Percentiles rank a stretch among this genome's conserved stretches.
Evolutionary conservation across 2,113 vertebrate species (phyloP).

Genomic region (Xiphorhynchus elegans): DNA sequence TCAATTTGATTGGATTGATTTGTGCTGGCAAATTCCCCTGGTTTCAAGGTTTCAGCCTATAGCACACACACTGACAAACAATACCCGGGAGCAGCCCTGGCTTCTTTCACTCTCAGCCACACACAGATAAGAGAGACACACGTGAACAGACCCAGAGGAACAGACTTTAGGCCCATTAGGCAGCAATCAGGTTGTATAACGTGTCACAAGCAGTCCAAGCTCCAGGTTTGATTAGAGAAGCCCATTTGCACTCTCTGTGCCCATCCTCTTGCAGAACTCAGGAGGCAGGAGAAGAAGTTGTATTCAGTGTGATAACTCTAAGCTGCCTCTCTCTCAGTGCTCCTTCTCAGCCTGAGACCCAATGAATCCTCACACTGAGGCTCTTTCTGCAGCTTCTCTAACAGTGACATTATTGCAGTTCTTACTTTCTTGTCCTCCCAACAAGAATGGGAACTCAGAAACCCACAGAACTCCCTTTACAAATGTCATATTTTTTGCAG

Average conservation of each 20-base stretch:
- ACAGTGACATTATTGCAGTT: background rate
- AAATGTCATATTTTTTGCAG: background rate
- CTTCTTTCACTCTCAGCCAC: background rate
- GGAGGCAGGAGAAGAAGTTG: background rate
- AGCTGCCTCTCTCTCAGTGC: background rate
- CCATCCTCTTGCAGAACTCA: background rate
- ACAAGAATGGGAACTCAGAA: background rate
- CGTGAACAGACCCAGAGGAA: background rate
- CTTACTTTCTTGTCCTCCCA: background rate
- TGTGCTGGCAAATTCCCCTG: background rate
- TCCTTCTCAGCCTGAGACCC: background rate
- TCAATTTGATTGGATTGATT: background rate
- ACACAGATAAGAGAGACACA: background rate
- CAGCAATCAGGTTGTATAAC: background rate
- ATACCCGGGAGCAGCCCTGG: background rate
- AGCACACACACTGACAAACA: background rate
- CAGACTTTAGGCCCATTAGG: background rate
- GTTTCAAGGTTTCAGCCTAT: background rate
- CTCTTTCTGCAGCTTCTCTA: background rate
- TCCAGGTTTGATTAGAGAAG: background rate
- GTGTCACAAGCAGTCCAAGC: background rate
- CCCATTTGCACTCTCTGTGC: background rate
- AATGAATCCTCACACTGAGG: background rate
- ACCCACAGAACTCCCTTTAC: accelerated
- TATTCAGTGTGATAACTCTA: background rate